A percentile compares a stretch with the other conserved stretches of the same genome.
Conservation (phyloP, 2,888 invertebrate genomes). For the Xylota segnis region DNA sequence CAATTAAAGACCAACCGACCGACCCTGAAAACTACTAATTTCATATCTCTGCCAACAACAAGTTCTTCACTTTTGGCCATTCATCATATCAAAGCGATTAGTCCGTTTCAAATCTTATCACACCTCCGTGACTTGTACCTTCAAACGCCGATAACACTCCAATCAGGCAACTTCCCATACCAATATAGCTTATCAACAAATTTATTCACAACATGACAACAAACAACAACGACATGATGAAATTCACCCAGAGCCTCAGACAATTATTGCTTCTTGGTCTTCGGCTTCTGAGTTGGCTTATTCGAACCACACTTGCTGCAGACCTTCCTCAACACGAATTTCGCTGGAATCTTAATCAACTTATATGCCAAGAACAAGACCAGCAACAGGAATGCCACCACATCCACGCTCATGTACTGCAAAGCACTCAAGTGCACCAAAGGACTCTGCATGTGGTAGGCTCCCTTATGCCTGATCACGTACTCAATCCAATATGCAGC, state of each 20-base stretch:
- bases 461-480: constrained; percentile 86
- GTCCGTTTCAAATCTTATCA: not conserved
- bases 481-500: constrained; percentile 87
- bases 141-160: not conserved
- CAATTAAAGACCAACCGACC: not conserved
- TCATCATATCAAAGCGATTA: constrained; percentile 1
- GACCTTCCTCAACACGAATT: not conserved
- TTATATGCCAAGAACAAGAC: constrained; percentile 67
- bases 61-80: not conserved
- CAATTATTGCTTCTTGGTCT: not conserved
- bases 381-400: constrained; percentile 79
- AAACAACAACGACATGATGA: not conserved
- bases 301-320: not conserved
- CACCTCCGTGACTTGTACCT: not conserved
- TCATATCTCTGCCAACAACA: too few species aligned
- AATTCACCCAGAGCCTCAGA: not conserved
- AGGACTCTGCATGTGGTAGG: constrained; percentile 85
- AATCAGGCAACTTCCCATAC: not conserved
- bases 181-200: not conserved
- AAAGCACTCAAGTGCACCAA: constrained; percentile 84
- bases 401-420: constrained; percentile 85
- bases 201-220: not conserved
- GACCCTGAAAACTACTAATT: not conserved
- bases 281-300: not conserved
- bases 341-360: not conserved